Base-by-base conservation (phyloP, 2,797 vertebrate species). In the Oreonectes daqikongensis region DNA sequence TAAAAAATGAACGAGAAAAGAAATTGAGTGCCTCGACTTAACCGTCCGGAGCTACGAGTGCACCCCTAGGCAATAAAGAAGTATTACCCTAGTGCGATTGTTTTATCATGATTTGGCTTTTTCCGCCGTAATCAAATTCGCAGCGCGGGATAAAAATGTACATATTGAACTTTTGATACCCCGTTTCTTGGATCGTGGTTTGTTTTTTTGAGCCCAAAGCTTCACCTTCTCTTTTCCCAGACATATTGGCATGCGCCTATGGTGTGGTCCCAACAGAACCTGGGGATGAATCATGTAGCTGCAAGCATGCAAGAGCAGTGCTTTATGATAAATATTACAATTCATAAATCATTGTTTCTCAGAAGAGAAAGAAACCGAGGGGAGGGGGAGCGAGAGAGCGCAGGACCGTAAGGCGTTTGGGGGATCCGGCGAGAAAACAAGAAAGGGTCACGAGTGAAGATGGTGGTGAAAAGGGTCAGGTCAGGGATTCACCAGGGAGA, bases 211-310 rank as follows among this genome's bases (percentile, higher is more conserved):
- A 91, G 88, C 83, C 84, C 78, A 83, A 90, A 85, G 80, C 87
- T 89, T 92, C 87, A 89, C 90, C 90, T 91, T 89, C 85, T 88
- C 86, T 80, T 93, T 89, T 91, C 90, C 85, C 89, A 92, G 92
- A 92, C 91, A 89, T 91, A 90, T 87, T 91, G 92, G 92, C 90
- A 90, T 87, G 89, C 87, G 82, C 89, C 83, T 83, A 85, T 77
- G 84, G 83, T 90, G 87, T 84, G 85, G 90, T 90, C 90, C 90
- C 88, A 84, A 69, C 82, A 89, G 88, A 89, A 86, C 82, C 85
- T 59, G 4, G 22, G 78, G 87, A 92, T 93, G 91, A 92, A 92
- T 93, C 90, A 92, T 89, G 87, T 86, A 86, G 88, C 90, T 89
- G 86, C 87, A 83, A 88, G 86, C 89, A 88, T 89, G 90, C 89